Base-by-base conservation (phyloP, 1,140 invertebrate species). In the Colletes gigas region DNA sequence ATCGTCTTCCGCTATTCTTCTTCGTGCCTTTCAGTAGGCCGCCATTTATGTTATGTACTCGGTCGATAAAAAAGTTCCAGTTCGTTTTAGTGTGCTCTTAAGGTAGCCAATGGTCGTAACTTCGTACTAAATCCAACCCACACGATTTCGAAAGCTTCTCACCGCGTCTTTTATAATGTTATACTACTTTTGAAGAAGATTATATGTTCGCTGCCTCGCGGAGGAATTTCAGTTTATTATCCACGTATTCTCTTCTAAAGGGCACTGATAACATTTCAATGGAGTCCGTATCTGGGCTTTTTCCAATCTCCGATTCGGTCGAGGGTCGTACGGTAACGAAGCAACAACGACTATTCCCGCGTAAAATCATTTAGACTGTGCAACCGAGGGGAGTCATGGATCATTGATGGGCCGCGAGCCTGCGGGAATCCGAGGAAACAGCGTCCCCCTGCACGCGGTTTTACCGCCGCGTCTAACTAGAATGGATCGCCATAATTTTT, bases 401-500 rank as follows among this genome's bases (percentile, higher is more conserved):
- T 87, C 86, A 85, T 88, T 80, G 85, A 88, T 74, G 79, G 70
- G 68, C 63, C 69, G 74, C 63, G 54, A 74, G 83, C 81, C 85
- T 83, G 85, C 85, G 86, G 86, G 85, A 87, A 84, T 86, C 82
- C 80, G 41, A 78, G 47, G 62, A 54, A 30, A 50, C 55, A 21
- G 21, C 30, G 15, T 72, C 17, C 72, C 55, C 60, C 52, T 47
- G 57, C 59, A 55, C 83, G 59, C 50, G 71, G 57, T 79, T 82
- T 85, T 78, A 63, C 79, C 71, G 66, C 71, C 84, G 86, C 69
- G 81, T 91, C 86, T 93, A 93, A 93, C 91, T 92, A 93, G 91
- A 93, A 93, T 93, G 89, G 85, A 93, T 93, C 88, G 88, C 82
- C 73, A 68, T 88, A 78, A 93, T 93, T 92, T 92, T 92, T 93